Evolutionary conservation across 1,140 invertebrate species (phyloP), one percentile per base, ranked within the genome.

Genomic region (Paraescarpia echinospica): DNA sequence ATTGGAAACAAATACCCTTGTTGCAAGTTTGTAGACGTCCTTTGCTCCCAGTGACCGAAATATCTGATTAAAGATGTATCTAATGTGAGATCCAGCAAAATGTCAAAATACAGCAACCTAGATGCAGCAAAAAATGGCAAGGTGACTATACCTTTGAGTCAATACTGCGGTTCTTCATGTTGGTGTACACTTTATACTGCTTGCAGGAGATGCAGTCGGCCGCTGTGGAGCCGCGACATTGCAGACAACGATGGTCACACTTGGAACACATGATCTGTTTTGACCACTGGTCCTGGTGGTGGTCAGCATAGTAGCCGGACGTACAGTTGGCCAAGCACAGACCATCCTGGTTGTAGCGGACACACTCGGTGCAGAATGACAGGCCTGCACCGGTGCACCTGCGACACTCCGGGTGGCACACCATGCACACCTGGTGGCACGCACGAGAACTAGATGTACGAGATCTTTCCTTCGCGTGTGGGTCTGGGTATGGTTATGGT

Each of bases 341-440:
- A 22, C 92, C 93, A 18, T 94, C 93, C 48, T 94, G 88, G 34
- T 93, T 92, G 34, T 92, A 93, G 93, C 94, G 94, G 18, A 91
- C 91, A 94, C 96, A 96, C 27, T 93, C 91, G 1, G 77, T 93
- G 93, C 96, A 96, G 92, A 94, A 89, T 48, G 93, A 90, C 35
- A 48, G 41, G 33, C 94, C 94, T 1, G 93, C 98, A 8, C 97
- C 98, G 77, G 97, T 98, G 95, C 99, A 99, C 89, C 97, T 97
- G 93, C 98, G 97, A 95, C 99, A 99, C 27, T 98, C 97, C 0
- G 98, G 97, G 96, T 99, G 98, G 95, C 99, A 99, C 95, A 97
- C 93, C 34, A 94, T 94, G 94, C 95, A 96, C 4, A 95, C 92
- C 95, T 95, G 92, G 5, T 77, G 59, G 27, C 59, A 77, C 59